phyloP scores from a whole-genome alignment of 2,797 vertebrate species.

The Pagetopsis macropterus region DNA sequence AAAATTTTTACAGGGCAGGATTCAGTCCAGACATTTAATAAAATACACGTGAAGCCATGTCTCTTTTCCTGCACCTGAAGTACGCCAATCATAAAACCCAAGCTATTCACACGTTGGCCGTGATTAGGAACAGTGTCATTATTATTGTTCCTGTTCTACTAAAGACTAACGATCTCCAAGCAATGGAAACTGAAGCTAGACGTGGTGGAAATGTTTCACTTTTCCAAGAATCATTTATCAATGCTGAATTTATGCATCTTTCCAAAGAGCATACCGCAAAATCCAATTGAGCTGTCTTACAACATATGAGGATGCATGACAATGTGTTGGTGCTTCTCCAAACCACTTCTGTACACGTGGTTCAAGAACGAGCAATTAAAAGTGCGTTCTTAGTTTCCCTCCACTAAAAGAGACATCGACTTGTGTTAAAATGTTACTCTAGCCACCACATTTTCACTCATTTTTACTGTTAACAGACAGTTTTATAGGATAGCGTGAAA shows the following conservation, averaged over 20 bases:
- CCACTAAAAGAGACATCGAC: conserved; percentile 48
- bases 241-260: neutral
- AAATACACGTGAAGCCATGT: conserved; percentile 54
- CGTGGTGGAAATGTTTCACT: conserved; percentile 17
- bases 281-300: conserved; percentile 7
- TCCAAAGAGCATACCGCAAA: neutral
- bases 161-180: conserved; percentile 34
- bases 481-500: conserved; percentile 60
- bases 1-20: conserved; percentile 69
- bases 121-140: conserved; percentile 40
- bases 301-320: conserved; percentile 23
- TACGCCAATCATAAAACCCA: conserved; percentile 55
- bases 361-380: conserved; percentile 57
- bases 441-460: conserved; percentile 48
- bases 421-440: conserved; percentile 46
- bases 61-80: conserved; percentile 62
- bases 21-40: conserved; percentile 70
- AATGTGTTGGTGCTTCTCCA: conserved; percentile 31
- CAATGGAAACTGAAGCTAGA: conserved; percentile 20
- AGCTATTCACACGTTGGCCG: conserved; percentile 42
- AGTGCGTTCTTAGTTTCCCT: conserved; percentile 46
- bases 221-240: neutral
- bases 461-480: conserved; percentile 15
- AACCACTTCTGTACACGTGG: conserved; percentile 47
- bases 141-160: conserved; percentile 38